Evolutionary conservation across 2,888 invertebrate species (phyloP).

Genomic region (Drosophila algonquin): DNA sequence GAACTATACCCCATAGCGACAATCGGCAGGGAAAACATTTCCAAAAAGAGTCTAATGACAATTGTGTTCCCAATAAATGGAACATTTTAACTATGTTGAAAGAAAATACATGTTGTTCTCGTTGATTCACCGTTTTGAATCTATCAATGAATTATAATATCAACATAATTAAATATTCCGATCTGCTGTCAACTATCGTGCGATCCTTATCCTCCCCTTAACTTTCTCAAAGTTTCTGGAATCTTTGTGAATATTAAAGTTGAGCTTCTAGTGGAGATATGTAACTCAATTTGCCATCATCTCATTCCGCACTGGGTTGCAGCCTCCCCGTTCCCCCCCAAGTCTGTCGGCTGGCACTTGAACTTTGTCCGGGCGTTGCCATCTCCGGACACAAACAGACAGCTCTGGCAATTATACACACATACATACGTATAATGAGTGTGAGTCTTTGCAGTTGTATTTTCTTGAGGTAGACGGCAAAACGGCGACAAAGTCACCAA

Average conservation of each 20-base stretch:
- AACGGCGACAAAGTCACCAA: slow-evolving; percentile 56
- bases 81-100: too few relatives aligned
- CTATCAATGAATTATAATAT: too few relatives aligned
- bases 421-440: too few relatives aligned
- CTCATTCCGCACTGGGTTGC: neutral
- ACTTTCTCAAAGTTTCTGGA: slow-evolving; percentile 17
- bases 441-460: slow-evolving; percentile 51
- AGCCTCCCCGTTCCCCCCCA: slow-evolving; percentile 28
- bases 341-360: slow-evolving; percentile 62
- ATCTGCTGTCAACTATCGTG: too few relatives aligned
- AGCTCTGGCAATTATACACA: slow-evolving; percentile 39
- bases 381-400: neutral
- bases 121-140: too few relatives aligned
- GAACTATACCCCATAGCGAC: too few relatives aligned
- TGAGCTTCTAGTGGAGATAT: neutral
- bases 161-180: neutral
- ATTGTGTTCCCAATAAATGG: too few relatives aligned
- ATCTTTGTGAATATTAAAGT: slow-evolving; percentile 33
- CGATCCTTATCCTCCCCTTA: neutral
- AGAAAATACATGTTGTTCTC: too few relatives aligned
- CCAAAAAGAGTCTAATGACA: too few relatives aligned
- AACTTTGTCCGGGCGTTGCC: slow-evolving; percentile 69
- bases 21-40: neutral
- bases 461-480: slow-evolving; percentile 15
- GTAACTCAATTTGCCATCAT: slow-evolving; percentile 34